A percentile compares a stretch with the other conserved stretches of the same genome.
phyloP scores from a whole-genome alignment of 2,797 vertebrate species.

The Oreonectes daqikongensis region DNA sequence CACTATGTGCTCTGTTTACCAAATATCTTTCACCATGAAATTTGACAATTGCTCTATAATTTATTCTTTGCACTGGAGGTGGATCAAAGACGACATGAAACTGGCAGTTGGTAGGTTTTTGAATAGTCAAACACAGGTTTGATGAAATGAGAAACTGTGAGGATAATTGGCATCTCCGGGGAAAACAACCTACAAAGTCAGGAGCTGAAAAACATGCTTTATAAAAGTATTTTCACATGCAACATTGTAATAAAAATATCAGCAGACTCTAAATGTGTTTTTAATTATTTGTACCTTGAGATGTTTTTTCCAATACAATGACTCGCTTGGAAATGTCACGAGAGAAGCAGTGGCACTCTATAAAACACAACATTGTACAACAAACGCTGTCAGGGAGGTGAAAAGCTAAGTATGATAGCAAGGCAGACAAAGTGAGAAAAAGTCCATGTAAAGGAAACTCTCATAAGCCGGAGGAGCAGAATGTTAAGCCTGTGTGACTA shows the following conservation, averaged over 20 bases:
- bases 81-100: slow-evolving; percentile 52
- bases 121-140: slow-evolving; percentile 40
- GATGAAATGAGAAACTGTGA: slow-evolving; percentile 40
- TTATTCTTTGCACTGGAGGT: slow-evolving; percentile 40
- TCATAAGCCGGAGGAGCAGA: no score
- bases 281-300: background rate
- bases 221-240: background rate
- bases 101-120: slow-evolving; percentile 52
- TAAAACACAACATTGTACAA: background rate
- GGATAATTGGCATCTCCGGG: slow-evolving; percentile 43
- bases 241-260: slow-evolving; percentile 1
- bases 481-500: background rate
- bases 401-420: no score
- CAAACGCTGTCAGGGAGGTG: background rate
- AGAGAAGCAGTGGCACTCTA: background rate
- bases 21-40: slow-evolving; percentile 50
- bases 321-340: background rate
- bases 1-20: slow-evolving; percentile 45
- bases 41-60: slow-evolving; percentile 51
- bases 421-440: no score
- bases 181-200: slow-evolving; percentile 22
- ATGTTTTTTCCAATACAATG: background rate
- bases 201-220: background rate
- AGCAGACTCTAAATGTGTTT: background rate
- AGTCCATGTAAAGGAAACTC: no score